These are phyloP conservation scores for Agonopterix alstromeriana DNA, from an alignment of 2,888 invertebrate species.

Conservation along the genomic window DNA sequence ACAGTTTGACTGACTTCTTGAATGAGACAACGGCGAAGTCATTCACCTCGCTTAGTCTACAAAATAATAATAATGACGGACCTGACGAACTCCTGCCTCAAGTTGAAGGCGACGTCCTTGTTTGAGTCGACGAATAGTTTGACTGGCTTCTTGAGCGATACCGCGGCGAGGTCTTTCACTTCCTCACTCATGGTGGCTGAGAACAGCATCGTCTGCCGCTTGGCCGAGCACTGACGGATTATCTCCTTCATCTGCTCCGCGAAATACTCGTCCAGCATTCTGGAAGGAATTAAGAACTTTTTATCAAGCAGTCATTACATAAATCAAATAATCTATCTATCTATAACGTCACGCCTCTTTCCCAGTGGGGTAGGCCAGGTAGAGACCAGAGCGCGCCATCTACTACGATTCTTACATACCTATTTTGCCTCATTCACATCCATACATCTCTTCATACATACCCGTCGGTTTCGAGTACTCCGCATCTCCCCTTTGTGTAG, in stretches of 20 bases:
- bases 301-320: too few relatives aligned
- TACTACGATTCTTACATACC: too few relatives aligned
- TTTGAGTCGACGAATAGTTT: conserved; percentile 97
- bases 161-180: conserved; percentile 94
- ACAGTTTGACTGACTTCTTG: conserved; percentile 94
- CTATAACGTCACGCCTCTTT: too few relatives aligned
- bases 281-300: conserved; percentile 23
- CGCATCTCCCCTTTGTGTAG: too few relatives aligned
- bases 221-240: conserved; percentile 92
- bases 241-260: conserved; percentile 99
- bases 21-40: conserved; percentile 96
- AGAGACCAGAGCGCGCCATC: too few relatives aligned
- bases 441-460: too few relatives aligned
- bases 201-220: conserved; percentile 97
- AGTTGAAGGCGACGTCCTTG: conserved; percentile 95
- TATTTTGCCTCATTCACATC: too few relatives aligned
- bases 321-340: too few relatives aligned
- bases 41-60: conserved; percentile 75
- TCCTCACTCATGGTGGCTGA: conserved; percentile 99
- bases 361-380: too few relatives aligned
- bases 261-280: conserved; percentile 99
- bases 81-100: conserved; percentile 97
- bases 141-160: conserved; percentile 94
- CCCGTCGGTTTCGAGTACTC: too few relatives aligned
- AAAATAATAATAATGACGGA: conserved; percentile 24